These are phyloP conservation scores for Pelobates cultripes DNA, from an alignment of 2,797 vertebrate genomes.

Conservation along the genomic window DNA sequence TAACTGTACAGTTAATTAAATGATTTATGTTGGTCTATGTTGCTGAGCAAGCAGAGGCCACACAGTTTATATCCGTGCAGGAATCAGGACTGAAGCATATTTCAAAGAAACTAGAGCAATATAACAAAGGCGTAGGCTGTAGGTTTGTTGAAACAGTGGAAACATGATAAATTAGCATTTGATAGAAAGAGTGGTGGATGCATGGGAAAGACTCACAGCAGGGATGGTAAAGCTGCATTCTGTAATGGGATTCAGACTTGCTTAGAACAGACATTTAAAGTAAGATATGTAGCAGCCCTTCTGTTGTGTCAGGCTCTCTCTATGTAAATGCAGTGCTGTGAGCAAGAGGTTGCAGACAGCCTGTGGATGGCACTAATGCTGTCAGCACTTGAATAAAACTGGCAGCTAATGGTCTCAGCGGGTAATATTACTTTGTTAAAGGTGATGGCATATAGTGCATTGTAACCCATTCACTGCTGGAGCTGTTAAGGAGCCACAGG, in stretches of 20 bases:
- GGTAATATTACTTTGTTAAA: slow-evolving; percentile 27
- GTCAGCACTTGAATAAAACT: slow-evolving; percentile 32
- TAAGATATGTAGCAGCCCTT: not conserved
- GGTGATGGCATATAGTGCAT: slow-evolving; percentile 38
- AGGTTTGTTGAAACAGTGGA: not conserved
- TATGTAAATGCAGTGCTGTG: not conserved
- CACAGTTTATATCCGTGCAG: not conserved
- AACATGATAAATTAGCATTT: not conserved
- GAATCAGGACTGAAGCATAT: not conserved
- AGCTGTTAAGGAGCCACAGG: slow-evolving; percentile 47
- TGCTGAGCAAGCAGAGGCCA: not conserved
- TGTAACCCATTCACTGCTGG: slow-evolving; percentile 47
- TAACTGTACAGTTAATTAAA: not conserved
- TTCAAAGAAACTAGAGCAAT: not conserved
- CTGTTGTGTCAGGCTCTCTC: slow-evolving; percentile 16
- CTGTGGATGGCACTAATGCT: slow-evolving; percentile 25
- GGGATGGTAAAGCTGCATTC: not conserved
- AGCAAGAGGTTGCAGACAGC: slow-evolving; percentile 12
- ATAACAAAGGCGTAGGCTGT: not conserved
- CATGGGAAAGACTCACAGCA: not conserved
- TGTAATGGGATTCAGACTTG: slow-evolving; percentile 16
- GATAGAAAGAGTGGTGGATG: not conserved
- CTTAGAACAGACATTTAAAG: slow-evolving; percentile 9
- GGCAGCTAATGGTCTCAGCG: slow-evolving; percentile 25
- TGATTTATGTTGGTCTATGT: not conserved